Evolutionary conservation across 2,113 vertebrate species (phyloP).

Genomic region (Pangasianodon gigas): DNA sequence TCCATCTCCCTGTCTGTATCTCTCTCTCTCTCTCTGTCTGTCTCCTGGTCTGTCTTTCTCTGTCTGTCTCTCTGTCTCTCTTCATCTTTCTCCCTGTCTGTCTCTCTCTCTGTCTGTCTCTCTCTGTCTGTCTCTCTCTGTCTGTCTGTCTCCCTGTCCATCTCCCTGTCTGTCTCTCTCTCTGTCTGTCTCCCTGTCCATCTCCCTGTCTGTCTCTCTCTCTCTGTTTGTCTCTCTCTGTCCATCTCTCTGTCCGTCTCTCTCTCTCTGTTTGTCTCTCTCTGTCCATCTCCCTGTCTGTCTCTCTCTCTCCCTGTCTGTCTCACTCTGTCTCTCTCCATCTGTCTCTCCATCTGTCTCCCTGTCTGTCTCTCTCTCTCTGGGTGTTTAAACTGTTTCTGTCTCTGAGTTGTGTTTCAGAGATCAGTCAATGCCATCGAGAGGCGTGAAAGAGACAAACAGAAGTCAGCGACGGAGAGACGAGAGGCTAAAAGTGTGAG

Average conservation of each 20-base stretch:
- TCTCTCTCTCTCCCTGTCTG: background rate
- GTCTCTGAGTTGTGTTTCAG: background rate
- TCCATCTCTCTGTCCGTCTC: background rate
- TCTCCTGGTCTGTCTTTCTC: background rate
- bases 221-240: background rate
- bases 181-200: background rate
- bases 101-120: background rate
- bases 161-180: too few species aligned
- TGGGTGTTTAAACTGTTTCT: background rate
- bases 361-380: background rate
- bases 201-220: background rate
- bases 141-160: too few species aligned
- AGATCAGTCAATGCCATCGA: too few species aligned
- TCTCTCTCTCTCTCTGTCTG: too few species aligned
- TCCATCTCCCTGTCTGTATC: background rate
- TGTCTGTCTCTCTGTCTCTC: background rate
- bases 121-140: background rate
- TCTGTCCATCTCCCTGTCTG: background rate
- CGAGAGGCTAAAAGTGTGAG: too few species aligned
- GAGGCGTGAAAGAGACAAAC: too few species aligned
- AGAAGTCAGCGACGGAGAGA: background rate
- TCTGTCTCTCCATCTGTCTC: background rate
- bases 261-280: background rate
- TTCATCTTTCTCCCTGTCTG: background rate
- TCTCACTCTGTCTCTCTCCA: background rate